A percentile compares a stretch with the other conserved stretches of the same genome.
Evolutionary conservation across 2,797 vertebrate species (phyloP).

Genomic region (Melanotaenia maccullochi): DNA sequence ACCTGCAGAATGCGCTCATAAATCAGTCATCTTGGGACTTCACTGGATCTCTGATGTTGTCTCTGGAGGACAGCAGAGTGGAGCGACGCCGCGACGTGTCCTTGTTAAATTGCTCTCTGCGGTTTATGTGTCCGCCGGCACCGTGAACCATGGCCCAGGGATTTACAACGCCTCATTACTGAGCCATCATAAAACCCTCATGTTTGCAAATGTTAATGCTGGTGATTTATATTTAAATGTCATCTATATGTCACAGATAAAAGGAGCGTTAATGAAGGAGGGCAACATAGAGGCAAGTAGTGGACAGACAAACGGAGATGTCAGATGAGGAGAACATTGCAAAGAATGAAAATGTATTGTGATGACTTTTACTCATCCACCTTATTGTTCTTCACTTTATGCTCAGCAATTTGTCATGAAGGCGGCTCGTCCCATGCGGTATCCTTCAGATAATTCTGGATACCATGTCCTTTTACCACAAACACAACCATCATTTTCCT

Average conservation of each 20-base stretch:
- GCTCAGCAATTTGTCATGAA: constrained; percentile 55
- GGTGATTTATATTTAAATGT: constrained; percentile 74
- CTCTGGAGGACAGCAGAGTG: constrained; percentile 35
- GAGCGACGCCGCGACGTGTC: constrained; percentile 32
- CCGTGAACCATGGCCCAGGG: constrained; percentile 56
- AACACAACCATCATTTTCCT: constrained; percentile 48
- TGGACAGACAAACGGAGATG: constrained; percentile 21
- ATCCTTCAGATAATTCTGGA: constrained; percentile 68
- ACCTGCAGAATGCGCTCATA: constrained; percentile 30
- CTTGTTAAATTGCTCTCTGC: constrained; percentile 67
- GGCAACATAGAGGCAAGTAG: background rate
- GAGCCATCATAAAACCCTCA: constrained; percentile 64
- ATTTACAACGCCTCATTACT: constrained; percentile 74
- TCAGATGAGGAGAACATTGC: constrained; percentile 39
- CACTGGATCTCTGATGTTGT: constrained; percentile 33
- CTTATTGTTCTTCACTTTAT: constrained; percentile 55
- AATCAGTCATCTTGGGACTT: constrained; percentile 23
- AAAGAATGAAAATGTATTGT: constrained; percentile 48
- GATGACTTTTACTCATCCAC: constrained; percentile 44
- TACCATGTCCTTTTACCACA: constrained; percentile 47
- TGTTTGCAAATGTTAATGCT: constrained; percentile 77
- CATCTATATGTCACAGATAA: constrained; percentile 67
- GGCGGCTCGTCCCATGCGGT: constrained; percentile 48
- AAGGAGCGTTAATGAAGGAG: constrained; percentile 63
- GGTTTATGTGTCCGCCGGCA: constrained; percentile 59